Evolutionary conservation across 2,888 invertebrate genomes (phyloP).

Genomic region (Cistogaster globosa): DNA sequence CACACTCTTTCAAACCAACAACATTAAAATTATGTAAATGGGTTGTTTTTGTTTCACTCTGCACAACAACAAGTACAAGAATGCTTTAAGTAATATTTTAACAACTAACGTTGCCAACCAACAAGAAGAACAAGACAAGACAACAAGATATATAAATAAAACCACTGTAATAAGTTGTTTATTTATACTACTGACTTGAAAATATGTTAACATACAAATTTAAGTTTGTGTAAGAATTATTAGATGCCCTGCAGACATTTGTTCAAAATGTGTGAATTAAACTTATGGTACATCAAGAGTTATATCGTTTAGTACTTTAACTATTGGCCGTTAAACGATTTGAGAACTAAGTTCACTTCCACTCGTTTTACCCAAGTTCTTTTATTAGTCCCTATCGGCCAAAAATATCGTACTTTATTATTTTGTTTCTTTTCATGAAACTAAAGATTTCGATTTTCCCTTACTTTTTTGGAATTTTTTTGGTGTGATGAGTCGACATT

Average conservation of each 20-base stretch:
- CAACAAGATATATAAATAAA: not conserved
- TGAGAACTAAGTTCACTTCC: no score
- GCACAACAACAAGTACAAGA: constrained; percentile 9
- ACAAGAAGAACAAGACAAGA: not conserved
- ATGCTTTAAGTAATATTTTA: constrained; percentile 34
- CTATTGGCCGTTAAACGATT: no score
- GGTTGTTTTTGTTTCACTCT: constrained; percentile 8
- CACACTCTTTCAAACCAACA: not conserved
- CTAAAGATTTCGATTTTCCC: no score
- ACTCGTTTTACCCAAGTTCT: no score
- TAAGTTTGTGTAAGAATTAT: not conserved
- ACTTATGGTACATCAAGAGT: no score
- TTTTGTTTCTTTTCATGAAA: no score
- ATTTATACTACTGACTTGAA: not conserved
- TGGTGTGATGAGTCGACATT: no score
- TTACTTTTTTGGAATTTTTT: no score
- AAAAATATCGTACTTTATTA: no score
- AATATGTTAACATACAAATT: not conserved
- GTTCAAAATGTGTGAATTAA: not conserved
- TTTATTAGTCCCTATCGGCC: no score
- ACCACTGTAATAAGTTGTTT: constrained; percentile 17
- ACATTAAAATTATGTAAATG: constrained; percentile 39
- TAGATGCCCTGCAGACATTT: not conserved
- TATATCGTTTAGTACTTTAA: no score
- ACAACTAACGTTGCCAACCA: constrained; percentile 11